These are phyloP conservation scores for Spheniscus mendiculus DNA, from an alignment of 2,113 vertebrate genomes.

Conservation along the genomic window DNA sequence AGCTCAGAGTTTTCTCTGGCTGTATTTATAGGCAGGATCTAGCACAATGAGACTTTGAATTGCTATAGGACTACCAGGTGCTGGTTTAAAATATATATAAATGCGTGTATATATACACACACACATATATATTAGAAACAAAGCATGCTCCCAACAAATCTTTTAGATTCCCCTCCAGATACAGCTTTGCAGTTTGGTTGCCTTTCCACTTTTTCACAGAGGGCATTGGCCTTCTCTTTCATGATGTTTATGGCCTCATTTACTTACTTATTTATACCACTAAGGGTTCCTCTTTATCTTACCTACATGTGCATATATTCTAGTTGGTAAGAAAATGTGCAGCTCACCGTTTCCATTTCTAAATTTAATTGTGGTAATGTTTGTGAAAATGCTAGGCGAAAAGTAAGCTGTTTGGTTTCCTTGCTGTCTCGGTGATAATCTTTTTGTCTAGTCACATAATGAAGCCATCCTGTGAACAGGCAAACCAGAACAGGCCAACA, in stretches of 20 bases:
- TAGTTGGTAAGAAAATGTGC: neutral
- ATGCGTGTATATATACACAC: neutral
- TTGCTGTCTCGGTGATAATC: neutral
- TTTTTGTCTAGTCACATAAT: neutral
- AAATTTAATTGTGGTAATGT: neutral
- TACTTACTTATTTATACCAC: neutral
- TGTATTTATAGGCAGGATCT: constrained; percentile 24
- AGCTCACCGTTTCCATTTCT: neutral
- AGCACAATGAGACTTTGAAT: constrained; percentile 17
- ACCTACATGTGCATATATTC: neutral
- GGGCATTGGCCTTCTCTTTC: neutral
- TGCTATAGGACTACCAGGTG: constrained; percentile 6
- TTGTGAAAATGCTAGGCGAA: neutral
- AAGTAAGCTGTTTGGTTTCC: constrained; percentile 1
- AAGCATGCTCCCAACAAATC: neutral
- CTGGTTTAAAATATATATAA: neutral
- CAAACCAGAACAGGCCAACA: neutral
- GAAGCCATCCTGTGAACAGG: neutral
- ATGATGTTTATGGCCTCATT: neutral
- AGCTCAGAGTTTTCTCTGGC: neutral
- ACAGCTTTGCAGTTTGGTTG: neutral
- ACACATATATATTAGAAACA: neutral
- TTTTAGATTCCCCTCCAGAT: neutral
- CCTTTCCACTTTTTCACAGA: neutral
- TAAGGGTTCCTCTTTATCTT: neutral